phyloP scores from a whole-genome alignment of 2,113 vertebrate species.

The Carassius auratus region DNA sequence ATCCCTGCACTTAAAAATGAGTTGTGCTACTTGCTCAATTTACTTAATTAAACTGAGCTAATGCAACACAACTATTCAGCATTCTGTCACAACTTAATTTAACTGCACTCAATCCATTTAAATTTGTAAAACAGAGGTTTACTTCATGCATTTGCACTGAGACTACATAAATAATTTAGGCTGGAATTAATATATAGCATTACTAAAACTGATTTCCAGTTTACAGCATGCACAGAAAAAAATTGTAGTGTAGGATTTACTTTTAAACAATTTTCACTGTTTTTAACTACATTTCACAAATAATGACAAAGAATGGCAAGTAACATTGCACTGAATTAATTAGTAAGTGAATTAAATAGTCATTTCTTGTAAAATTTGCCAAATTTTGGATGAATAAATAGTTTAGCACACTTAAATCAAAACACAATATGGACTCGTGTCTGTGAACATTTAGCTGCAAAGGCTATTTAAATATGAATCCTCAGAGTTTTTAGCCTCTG shows the following conservation, averaged over 20 bases:
- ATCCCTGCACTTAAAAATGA: neutral
- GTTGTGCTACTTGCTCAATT: neutral
- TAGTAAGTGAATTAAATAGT: no score
- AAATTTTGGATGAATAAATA: no score
- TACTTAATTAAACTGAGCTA: constrained; percentile 19
- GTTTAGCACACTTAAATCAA: no score
- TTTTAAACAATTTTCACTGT: neutral
- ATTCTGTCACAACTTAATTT: constrained; percentile 20
- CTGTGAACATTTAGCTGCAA: no score
- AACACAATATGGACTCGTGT: no score
- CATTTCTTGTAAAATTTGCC: no score
- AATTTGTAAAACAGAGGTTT: constrained; percentile 7
- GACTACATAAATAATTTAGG: constrained; percentile 16
- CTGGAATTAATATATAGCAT: neutral
- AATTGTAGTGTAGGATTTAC: neutral
- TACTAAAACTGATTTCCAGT: neutral
- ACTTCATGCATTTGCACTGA: constrained; percentile 12
- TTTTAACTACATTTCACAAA: neutral
- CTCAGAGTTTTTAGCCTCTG: no score
- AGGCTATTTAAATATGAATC: no score
- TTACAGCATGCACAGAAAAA: neutral
- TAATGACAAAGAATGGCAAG: no score
- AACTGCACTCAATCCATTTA: constrained; percentile 12
- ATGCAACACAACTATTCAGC: neutral
- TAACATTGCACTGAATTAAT: no score